Percentiles rank a stretch among this genome's conserved stretches.
These are phyloP conservation scores for Candidula unifasciata DNA, from an alignment of 2,888 invertebrate species.

Conservation along the genomic window DNA sequence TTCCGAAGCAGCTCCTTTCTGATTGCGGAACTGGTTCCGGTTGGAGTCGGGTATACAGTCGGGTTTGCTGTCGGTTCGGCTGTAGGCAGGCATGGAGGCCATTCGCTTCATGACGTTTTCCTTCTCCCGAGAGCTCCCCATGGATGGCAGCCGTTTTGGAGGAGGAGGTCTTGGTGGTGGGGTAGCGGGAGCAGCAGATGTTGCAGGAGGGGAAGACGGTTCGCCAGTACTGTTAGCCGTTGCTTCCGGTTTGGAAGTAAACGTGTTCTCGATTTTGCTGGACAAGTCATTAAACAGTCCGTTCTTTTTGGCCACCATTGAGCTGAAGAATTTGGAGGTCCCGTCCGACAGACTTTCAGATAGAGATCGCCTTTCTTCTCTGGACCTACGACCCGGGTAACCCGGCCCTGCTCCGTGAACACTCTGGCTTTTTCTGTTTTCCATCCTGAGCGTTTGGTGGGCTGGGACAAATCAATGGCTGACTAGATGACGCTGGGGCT, in stretches of 20 bases:
- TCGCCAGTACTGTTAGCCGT: slow-evolving; percentile 60
- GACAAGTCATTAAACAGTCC: slow-evolving; percentile 74
- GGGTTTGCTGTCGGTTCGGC: slow-evolving; percentile 32
- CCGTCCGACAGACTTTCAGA: slow-evolving; percentile 69
- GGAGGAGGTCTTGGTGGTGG: slow-evolving; percentile 42
- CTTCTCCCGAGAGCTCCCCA: slow-evolving; percentile 43
- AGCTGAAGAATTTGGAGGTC: slow-evolving; percentile 73
- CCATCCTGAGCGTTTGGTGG: background rate
- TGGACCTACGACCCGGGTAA: slow-evolving; percentile 30
- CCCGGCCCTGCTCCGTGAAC: slow-evolving; percentile 18
- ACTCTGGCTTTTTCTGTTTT: slow-evolving; percentile 27
- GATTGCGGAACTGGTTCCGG: slow-evolving; percentile 20
- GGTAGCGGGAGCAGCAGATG: slow-evolving; percentile 32
- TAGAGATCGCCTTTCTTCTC: slow-evolving; percentile 54
- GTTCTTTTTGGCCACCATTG: slow-evolving; percentile 74
- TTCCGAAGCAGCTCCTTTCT: slow-evolving; percentile 56
- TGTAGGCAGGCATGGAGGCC: slow-evolving; percentile 55
- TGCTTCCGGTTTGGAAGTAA: slow-evolving; percentile 60
- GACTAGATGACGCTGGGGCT: background rate
- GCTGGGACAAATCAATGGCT: slow-evolving; percentile 6
- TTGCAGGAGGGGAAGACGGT: slow-evolving; percentile 43
- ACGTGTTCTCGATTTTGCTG: slow-evolving; percentile 72
- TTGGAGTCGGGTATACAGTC: slow-evolving; percentile 13
- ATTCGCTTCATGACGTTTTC: slow-evolving; percentile 53
- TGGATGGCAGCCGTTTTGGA: slow-evolving; percentile 45